phyloP scores from a whole-genome alignment of 2,888 invertebrate species.

The Polia nebulosa region DNA sequence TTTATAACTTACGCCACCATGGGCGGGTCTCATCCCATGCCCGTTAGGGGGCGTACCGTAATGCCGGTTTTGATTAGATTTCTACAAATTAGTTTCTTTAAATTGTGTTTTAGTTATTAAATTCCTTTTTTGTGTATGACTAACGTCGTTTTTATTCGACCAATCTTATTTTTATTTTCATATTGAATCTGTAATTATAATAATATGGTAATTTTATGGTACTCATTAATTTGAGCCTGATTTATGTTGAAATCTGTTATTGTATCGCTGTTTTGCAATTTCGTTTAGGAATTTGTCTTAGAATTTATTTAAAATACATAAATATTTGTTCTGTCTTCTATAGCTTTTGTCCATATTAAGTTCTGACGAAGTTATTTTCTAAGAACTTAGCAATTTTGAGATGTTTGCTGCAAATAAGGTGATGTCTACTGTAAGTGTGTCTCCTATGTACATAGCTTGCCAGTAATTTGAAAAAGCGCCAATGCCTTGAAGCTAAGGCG shows the following conservation, averaged over 20 bases:
- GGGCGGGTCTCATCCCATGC: constrained; percentile 76
- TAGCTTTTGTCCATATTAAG: not conserved
- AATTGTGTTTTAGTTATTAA: constrained; percentile 81
- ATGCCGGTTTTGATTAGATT: constrained; percentile 87
- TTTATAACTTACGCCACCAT: constrained; percentile 61
- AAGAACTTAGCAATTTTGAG: not conserved
- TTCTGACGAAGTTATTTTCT: constrained; percentile 1
- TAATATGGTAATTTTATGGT: constrained; percentile 44
- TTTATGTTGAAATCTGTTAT: constrained; percentile 40
- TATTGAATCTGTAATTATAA: constrained; percentile 58
- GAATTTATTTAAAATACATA: not conserved
- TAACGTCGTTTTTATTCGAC: constrained; percentile 58
- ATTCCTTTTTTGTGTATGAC: constrained; percentile 68
- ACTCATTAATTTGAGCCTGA: constrained; percentile 38
- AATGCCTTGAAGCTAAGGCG: fast-evolving
- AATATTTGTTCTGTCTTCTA: constrained; percentile 15
- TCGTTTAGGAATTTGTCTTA: not conserved
- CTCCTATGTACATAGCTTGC: not conserved
- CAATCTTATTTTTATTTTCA: constrained; percentile 50
- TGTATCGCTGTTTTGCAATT: constrained; percentile 27
- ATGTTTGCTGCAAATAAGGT: constrained; percentile 13
- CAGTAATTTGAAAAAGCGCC: not conserved
- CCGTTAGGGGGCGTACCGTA: constrained; percentile 80
- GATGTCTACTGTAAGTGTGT: not conserved
- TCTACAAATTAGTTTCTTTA: constrained; percentile 82